These are phyloP conservation scores for Venustaconcha ellipsiformis DNA, from an alignment of 1,140 invertebrate species.

Conservation along the genomic window DNA sequence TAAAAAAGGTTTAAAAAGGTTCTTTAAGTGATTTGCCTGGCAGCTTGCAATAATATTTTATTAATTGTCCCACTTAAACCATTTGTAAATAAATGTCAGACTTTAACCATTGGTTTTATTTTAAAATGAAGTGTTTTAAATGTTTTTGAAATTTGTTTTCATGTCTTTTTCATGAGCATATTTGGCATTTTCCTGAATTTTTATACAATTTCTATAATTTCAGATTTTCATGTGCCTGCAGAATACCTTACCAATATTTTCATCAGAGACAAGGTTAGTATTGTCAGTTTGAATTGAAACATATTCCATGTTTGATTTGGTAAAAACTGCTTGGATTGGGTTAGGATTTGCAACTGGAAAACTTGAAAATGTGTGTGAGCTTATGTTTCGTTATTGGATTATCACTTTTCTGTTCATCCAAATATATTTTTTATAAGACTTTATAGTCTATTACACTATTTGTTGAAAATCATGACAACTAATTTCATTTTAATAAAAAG, in stretches of 20 bases:
- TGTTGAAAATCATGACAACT: no score
- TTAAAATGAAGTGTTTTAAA: background rate
- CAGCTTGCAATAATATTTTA: no score
- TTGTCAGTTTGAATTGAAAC: no score
- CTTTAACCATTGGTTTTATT: background rate
- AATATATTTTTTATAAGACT: background rate
- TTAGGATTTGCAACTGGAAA: no score
- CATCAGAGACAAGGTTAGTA: slow-evolving; percentile 69
- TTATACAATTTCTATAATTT: slow-evolving; percentile 30
- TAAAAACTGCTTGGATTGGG: no score
- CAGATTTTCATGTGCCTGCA: slow-evolving; percentile 96
- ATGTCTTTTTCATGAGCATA: background rate
- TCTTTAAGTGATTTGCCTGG: no score
- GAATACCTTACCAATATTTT: slow-evolving; percentile 95
- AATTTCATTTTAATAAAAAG: no score
- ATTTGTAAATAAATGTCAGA: no score
- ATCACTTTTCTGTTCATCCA: background rate
- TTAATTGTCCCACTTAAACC: no score
- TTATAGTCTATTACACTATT: no score
- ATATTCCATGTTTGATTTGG: no score
- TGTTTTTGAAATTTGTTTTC: background rate
- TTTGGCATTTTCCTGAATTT: background rate
- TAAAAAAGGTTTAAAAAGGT: no score
- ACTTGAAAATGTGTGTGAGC: background rate
- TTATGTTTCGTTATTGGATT: background rate